These are phyloP conservation scores for Orchesella flavescens DNA, from an alignment of 2,888 invertebrate species.

Conservation along the genomic window DNA sequence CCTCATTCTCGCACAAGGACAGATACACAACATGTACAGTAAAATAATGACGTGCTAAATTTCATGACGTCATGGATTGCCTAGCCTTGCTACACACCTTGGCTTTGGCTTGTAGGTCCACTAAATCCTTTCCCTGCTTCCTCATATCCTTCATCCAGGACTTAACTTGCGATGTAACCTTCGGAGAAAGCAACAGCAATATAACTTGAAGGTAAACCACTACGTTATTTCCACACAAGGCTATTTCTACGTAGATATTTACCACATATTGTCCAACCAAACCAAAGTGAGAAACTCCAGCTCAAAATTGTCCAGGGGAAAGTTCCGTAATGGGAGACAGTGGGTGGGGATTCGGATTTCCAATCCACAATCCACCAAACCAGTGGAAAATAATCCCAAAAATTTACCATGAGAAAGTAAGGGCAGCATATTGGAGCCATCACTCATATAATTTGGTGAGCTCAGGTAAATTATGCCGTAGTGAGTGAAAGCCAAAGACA, in stretches of 20 bases:
- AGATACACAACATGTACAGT: not conserved
- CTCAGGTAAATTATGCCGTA: not conserved
- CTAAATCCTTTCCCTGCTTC: not conserved
- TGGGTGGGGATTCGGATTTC: slow-evolving; percentile 50
- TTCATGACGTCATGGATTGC: slow-evolving; percentile 66
- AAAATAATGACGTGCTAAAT: slow-evolving; percentile 57
- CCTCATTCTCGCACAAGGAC: not conserved
- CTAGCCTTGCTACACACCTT: slow-evolving; percentile 25
- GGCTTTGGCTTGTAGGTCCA: not conserved
- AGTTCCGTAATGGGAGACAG: slow-evolving; percentile 56
- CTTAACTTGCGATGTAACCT: not conserved
- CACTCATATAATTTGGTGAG: too few species aligned
- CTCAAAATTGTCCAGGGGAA: slow-evolving; percentile 24
- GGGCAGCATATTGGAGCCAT: too few species aligned
- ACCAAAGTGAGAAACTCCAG: too few species aligned
- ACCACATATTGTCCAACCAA: too few species aligned
- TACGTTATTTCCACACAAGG: not conserved
- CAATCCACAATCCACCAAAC: too few species aligned
- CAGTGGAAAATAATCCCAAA: not conserved
- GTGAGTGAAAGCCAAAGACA: not conserved
- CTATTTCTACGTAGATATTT: not conserved
- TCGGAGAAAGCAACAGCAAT: slow-evolving; percentile 1
- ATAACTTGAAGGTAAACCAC: not conserved
- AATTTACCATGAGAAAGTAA: too few species aligned
- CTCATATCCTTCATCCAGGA: not conserved